Base-by-base conservation (phyloP, 2,113 vertebrate genomes). In the Salminus brasiliensis region DNA sequence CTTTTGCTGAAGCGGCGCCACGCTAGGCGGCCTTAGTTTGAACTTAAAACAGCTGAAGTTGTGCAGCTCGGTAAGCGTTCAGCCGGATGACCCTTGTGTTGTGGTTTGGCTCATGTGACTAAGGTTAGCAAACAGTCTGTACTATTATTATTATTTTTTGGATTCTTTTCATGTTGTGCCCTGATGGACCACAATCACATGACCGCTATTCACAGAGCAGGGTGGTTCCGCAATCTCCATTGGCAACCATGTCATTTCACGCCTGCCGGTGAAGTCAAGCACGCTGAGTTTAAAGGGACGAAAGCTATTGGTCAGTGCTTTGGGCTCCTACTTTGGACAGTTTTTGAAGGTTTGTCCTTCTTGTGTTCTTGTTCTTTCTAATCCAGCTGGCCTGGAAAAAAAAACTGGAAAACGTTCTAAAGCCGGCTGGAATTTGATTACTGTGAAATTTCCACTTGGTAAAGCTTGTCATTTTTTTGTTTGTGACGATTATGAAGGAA, bases 221-320 rank as follows among this genome's bases (percentile, higher is more conserved):
- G 74, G 75, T 71, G 63, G 69, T 55, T 74, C 55, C 53, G 23
- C 45, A 3, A 41, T 76, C 60, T 68, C 69, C 57, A 32, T 15
- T 71, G 53, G 67, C 59, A 75, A 71, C 62, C 29, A 39, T 70
- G 81, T 83, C 47, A 76, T 83, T 83, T 83, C 69, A 76, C 77
- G 39, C 59, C 77, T 83, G 66, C 29, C 16, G 12, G 60, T 70
- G 52, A 83, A 75, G 30, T 71, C 72, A 69, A 23, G 23, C 72
- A 32, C 53, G n/a, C 16, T 36, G 41, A 29, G 29, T 36, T 74
- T 41, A 78, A 62, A 75, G 45, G 55, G 66, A 30, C 41, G 32
- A 12, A 21, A 4, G 1, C 9, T 11, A 6, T 69, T 79, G 18
- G 2, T n/a, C 32, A 11, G 13, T 6, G n/a, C n/a, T n/a, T n/a